Evolutionary conservation across 2,888 invertebrate species (phyloP).

Genomic region (Dynastes maya): DNA sequence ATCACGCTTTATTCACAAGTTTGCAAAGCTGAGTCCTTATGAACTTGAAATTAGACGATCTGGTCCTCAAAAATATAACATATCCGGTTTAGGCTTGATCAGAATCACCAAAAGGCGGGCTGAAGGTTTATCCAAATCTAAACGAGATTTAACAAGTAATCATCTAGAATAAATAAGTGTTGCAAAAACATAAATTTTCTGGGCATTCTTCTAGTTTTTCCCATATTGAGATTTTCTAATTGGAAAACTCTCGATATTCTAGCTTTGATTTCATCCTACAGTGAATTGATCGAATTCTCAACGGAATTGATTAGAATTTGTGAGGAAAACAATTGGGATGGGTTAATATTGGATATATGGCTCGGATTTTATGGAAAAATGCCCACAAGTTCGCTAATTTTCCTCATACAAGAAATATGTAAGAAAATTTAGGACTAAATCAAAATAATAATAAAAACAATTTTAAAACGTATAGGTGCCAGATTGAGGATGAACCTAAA

Average conservation of each 20-base stretch:
- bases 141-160: conserved; percentile 2
- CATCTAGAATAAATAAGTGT: no score
- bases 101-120: conserved; percentile 30
- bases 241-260: conserved; percentile 37
- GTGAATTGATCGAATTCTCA: conserved; percentile 29
- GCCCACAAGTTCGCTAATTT: conserved; percentile 14
- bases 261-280: conserved; percentile 32
- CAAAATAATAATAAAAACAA: not conserved
- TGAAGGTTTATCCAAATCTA: conserved; percentile 3
- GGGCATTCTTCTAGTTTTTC: conserved; percentile 20
- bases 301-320: conserved; percentile 25
- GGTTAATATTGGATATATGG: conserved; percentile 41
- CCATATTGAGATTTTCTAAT: conserved; percentile 26
- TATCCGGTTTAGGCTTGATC: conserved; percentile 5
- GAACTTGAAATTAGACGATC: conserved; percentile 13
- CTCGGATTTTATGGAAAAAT: conserved; percentile 32
- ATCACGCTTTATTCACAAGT: conserved; percentile 32
- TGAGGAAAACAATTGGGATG: conserved; percentile 33
- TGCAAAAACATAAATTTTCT: not conserved
- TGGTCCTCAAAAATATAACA: conserved; percentile 10
- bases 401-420: conserved; percentile 40
- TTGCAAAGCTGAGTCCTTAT: conserved; percentile 18
- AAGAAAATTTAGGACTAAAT: not conserved
- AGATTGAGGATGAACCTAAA: conserved; percentile 36
- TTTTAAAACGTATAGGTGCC: conserved; percentile 24